phyloP scores from a whole-genome alignment of 2,113 vertebrate genomes.

The Poecilia latipinna region DNA sequence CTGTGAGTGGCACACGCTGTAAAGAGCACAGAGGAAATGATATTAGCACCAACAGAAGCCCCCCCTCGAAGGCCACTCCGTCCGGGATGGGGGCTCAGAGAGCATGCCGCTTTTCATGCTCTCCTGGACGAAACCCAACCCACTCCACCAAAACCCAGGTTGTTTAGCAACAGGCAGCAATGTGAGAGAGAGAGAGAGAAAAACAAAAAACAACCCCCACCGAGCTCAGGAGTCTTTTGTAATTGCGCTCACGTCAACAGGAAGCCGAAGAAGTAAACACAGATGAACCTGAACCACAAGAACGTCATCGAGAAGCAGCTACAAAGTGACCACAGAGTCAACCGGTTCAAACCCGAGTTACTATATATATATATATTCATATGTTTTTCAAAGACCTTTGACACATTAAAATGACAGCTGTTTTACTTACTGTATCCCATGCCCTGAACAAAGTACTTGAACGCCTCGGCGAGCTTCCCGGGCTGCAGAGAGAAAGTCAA shows the following conservation, averaged over 20 bases:
- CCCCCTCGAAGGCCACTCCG: slow-evolving; percentile 14
- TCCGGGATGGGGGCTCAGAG: slow-evolving; percentile 58
- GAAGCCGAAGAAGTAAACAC: slow-evolving; percentile 33
- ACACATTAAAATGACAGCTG: neutral
- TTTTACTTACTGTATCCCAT: slow-evolving; percentile 86
- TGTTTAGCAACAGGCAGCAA: slow-evolving; percentile 23
- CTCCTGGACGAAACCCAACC: slow-evolving; percentile 31
- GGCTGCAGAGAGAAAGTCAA: slow-evolving; percentile 69
- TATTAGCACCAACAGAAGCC: slow-evolving; percentile 43
- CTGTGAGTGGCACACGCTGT: slow-evolving; percentile 60
- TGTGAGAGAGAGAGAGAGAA: neutral
- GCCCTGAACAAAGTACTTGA: slow-evolving; percentile 86
- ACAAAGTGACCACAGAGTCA: neutral
- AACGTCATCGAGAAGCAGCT: slow-evolving; percentile 32
- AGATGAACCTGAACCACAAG: slow-evolving; percentile 54
- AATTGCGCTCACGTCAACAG: slow-evolving; percentile 67
- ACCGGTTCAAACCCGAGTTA: neutral
- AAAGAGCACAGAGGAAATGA: slow-evolving; percentile 69
- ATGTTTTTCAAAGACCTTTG: slow-evolving; percentile 13
- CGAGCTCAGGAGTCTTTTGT: slow-evolving; percentile 26
- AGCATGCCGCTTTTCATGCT: slow-evolving; percentile 45
- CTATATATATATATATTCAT: neutral
- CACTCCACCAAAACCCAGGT: slow-evolving; percentile 7
- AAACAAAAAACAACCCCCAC: slow-evolving; percentile 24
- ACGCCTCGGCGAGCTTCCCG: slow-evolving; percentile 84